Base-by-base conservation (phyloP, 2,113 vertebrate species). In the Butorides virescens region DNA sequence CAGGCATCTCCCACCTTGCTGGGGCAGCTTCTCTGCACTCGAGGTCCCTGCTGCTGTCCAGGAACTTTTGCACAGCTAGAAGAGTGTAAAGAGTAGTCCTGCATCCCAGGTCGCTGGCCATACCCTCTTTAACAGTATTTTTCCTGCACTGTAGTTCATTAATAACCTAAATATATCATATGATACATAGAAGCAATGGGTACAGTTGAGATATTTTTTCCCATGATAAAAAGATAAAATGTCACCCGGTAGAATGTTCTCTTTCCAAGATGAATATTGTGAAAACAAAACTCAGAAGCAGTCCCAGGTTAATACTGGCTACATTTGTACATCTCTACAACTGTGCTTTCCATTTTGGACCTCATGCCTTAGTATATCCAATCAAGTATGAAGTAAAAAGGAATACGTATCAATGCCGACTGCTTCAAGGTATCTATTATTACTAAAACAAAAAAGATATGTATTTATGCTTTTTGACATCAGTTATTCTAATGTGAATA, bases 381-480 rank as follows among this genome's bases (percentile, higher is more conserved):
- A 34, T 79, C 42, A 95, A 92, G 32, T 26, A 75, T 27, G 42
- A 63, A 92, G 66, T 85, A 95, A 87, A 93, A 94, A 80, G 32
- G 59, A 73, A 72, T 50, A 36, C 3, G 1, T 55, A 61, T 46
- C 39, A 70, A 62, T 63, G 26, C 5, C 26, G 88, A 85, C 53
- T 90, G 14, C 29, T 77, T 86, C 56, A 92, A 93, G 52, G 36
- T 34, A 61, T 10, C 58, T 87, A 29, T 72, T 12, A 65, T 55
- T 52, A 46, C 59, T 66, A 83, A 71, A 90, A 3, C 32, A 89
- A 37, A 62, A 88, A 66, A 11, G 4, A 2, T 19, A 34, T 0
- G 2, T 89, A 93, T 82, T 96, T 93, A 91, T 53, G 15, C 15
- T 59, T 88, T 97, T 94, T 92, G 44, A 87, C n/a, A 90, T 61